Conservation (phyloP, 2,888 invertebrate genomes). For the Atherix ibis region DNA sequence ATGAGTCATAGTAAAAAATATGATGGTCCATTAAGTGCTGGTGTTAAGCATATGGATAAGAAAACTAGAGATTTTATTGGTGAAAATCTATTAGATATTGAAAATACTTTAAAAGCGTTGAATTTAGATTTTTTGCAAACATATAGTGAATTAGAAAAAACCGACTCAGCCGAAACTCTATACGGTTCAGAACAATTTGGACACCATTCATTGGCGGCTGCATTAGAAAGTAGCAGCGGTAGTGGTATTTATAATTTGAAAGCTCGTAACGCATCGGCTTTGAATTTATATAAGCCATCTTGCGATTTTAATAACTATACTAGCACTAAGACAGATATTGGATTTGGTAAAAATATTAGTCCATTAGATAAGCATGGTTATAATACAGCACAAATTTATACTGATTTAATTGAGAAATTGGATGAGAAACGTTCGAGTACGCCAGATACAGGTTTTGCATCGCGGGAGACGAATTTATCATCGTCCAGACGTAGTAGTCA, state of each 20-base stretch:
- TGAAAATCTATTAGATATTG: conserved; percentile 32
- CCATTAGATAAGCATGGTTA: conserved; percentile 22
- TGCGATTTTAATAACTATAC: conserved; percentile 18
- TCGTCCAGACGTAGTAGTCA: conserved; percentile 31
- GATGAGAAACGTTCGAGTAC: conserved; percentile 32
- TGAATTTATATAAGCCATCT: conserved; percentile 5
- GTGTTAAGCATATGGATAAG: conserved; percentile 12
- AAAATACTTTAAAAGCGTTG: conserved; percentile 31
- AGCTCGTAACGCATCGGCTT: conserved; percentile 3
- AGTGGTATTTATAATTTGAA: no score
- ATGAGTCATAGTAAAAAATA: background rate
- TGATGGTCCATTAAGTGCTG: background rate
- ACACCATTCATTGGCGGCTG: conserved; percentile 18
- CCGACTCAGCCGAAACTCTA: conserved; percentile 33
- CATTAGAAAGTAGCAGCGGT: conserved; percentile 27
- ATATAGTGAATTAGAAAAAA: conserved; percentile 32
- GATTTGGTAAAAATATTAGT: conserved; percentile 25
- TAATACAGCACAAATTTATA: conserved; percentile 13
- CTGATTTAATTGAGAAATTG: conserved; percentile 19
- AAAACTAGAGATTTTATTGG: conserved; percentile 24
- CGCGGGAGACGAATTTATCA: conserved; percentile 31
- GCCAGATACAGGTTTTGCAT: conserved; percentile 32
- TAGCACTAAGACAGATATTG: conserved; percentile 25
- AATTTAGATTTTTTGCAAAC: conserved; percentile 33
- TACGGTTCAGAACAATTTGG: conserved; percentile 20